Evolutionary conservation across 1,140 invertebrate species (phyloP).

Genomic region (Zaprionus ornatus): DNA sequence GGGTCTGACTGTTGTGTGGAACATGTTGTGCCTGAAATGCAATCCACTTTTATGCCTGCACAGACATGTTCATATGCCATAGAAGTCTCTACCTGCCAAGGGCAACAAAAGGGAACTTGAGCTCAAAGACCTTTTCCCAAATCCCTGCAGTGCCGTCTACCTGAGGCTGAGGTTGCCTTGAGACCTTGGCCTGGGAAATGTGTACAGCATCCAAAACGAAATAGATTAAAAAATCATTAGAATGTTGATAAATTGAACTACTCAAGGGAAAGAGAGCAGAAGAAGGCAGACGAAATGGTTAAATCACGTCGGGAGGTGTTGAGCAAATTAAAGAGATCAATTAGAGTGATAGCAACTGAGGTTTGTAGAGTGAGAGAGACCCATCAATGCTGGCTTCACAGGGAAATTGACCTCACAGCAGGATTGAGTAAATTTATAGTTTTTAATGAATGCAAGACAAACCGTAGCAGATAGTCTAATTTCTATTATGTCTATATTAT

Average conservation of each 20-base stretch:
- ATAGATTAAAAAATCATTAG: slow-evolving; percentile 80
- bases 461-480: too few species aligned
- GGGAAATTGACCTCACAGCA: slow-evolving; percentile 18
- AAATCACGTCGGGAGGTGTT: slow-evolving; percentile 62
- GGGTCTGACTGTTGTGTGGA: slow-evolving; percentile 40
- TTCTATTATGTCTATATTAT: background rate
- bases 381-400: background rate
- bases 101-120: slow-evolving; percentile 15
- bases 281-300: slow-evolving; percentile 29
- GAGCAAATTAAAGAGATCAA: slow-evolving; percentile 63
- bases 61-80: slow-evolving; percentile 41
- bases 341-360: slow-evolving; percentile 34
- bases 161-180: slow-evolving; percentile 38
- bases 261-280: background rate
- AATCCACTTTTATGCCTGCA: slow-evolving; percentile 60
- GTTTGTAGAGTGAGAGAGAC: background rate
- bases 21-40: slow-evolving; percentile 30
- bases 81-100: slow-evolving; percentile 33
- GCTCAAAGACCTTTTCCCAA: slow-evolving; percentile 27
- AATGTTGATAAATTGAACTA: slow-evolving; percentile 69
- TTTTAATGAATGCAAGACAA: background rate
- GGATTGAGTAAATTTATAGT: too few species aligned
- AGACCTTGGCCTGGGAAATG: slow-evolving; percentile 38
- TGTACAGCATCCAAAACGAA: slow-evolving; percentile 48
- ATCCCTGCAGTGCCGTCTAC: slow-evolving; percentile 39